Base-by-base conservation (phyloP, 2,888 invertebrate species). In the Campoletis raptor region DNA sequence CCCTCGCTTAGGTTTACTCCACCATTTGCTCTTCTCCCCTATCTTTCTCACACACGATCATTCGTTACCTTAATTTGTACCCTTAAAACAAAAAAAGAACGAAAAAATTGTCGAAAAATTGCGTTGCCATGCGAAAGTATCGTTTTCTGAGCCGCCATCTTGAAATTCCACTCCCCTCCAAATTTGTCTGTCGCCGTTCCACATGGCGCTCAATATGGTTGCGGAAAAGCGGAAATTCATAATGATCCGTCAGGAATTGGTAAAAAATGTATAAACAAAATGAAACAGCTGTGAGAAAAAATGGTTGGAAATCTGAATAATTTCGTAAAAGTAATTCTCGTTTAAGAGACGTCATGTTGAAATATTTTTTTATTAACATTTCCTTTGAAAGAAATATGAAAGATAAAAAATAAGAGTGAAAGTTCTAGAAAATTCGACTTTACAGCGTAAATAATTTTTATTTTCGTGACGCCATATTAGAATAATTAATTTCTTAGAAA, bases 1-100 rank as follows among this genome's bases (percentile, higher is more conserved):
- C 6, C 66, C 15, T n/a, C 9, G 40, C 70, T 77, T 42, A 67
- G 48, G 69, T 82, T 45, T 45, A 21, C 9, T 57, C 42, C n/a
- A 42, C 18, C 45, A 9, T 52, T 42, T 30, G 57, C 57, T 54
- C 57, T 10, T 21, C 54, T 15, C n/a, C 36, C 36, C 57, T n/a
- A 57, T 36, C 74, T 48, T 10, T 12, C 6, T 10, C 74, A 36
- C 24, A 36, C 61, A 61, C 30, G 15, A 61, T 30, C 6, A 7
- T 24, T 30, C 30, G 30, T 30, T 24, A 61, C 61, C 61, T 30
- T 30, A 30, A 30, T 15, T 57, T 15, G 30, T 30, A 12, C 30
- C 24, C 61, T 7, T 15, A 30, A 61, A 15, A 61, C 30, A 9
- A 6, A 18, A 8, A 42, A 42, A 42, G 7, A 40, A 40, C 40